Base-by-base conservation (phyloP, 1,140 invertebrate species). In the Leptestheria dahalacensis region DNA sequence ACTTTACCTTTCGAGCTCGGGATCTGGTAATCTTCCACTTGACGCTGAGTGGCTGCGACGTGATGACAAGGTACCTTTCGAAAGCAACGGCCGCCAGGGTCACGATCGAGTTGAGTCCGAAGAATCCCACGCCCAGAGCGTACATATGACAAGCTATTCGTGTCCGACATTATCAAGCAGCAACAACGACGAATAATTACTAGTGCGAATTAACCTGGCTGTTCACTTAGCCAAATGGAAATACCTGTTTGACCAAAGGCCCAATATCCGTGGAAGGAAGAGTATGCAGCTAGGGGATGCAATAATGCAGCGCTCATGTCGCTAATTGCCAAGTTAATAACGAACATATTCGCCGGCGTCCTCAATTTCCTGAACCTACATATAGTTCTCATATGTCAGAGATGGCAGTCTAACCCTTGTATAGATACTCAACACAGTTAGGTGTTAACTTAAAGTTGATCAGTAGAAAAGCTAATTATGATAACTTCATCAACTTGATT, bases 61-160 rank as follows among this genome's bases (percentile, higher is more conserved):
- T 68, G 57, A 78, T 77, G 60, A 77, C 76, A 47, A 73, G 65
- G 65, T 75, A 78, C 4, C 77, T 68, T 64, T 79, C 77, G 20
- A 77, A 68, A 11, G 77, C 71, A 21, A 78, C 78, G 0, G 71
- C 71, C 0, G 75, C 68, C 47, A 78, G 64, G 0, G 76, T 78
- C 49, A 76, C 73, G 26, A 79, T 77, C 2, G 76, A 77, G 59
- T 76, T 71, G 26, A 77, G 62, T 3, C 76, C 75, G 59, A 74
- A 76, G 21, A 77, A 70, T 1, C 75, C 76, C 12, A 76, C 74
- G 11, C 74, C 70, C 3, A 72, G 66, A 18, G 73, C 76, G 64
- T 78, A 78, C 11, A 78, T 50, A 46, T 74, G 68, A 65, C 76
- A 78, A 2, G 75, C 76, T 77, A n/a, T n/a, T n/a, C n/a, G n/a